Evolutionary conservation across 2,113 vertebrate genomes (phyloP), one percentile per base, ranked within the genome.

Genomic region (Macrotis lagotis): DNA sequence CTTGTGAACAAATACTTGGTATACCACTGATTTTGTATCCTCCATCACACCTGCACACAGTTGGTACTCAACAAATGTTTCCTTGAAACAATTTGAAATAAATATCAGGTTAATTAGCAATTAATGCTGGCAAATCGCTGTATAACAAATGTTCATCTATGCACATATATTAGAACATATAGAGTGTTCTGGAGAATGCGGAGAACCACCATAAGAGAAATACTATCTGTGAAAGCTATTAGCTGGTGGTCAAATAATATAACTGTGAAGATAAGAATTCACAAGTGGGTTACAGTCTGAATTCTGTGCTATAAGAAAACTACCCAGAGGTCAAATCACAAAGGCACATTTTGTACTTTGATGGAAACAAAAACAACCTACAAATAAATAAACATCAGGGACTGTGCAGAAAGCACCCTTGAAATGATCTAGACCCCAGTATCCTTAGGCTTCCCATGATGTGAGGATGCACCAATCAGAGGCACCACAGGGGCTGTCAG

Each of bases 311-410:
- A 91, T 94, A 22, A 44, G n/a, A 93, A 14, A 91, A 91, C 19
- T 44, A 95, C 51, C 88, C 26, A 0, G 92, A 94, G 95, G 93
- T 97, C 94, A 92, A 74, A 50, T 89, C 11, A 26, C 44, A n/a
- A 22, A 49, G 74, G 8, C 28, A 44, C 66, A 59, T 96, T 96
- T 91, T 97, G 59, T 96, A 50, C 22, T 96, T 66, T 55, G n/a
- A 44, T 83, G 92, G 66, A 96, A 95, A 94, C 93, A 93, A 94
- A 94, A 90, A 83, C 93, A 91, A 91, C n/a, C 66, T 83, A 44
- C n/a, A 83, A 44, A 95, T 94, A 95, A 94, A 44, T 0, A 3
- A 89, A 96, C 48, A 95, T 97, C 96, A 97, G 95, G 97, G 92
- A 94, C 93, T 24, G 0, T 48, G 52, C 14, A n/a, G 93, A 95